These are phyloP conservation scores for Manacus vitellinus DNA, from an alignment of 2,113 vertebrate genomes.

Conservation along the genomic window DNA sequence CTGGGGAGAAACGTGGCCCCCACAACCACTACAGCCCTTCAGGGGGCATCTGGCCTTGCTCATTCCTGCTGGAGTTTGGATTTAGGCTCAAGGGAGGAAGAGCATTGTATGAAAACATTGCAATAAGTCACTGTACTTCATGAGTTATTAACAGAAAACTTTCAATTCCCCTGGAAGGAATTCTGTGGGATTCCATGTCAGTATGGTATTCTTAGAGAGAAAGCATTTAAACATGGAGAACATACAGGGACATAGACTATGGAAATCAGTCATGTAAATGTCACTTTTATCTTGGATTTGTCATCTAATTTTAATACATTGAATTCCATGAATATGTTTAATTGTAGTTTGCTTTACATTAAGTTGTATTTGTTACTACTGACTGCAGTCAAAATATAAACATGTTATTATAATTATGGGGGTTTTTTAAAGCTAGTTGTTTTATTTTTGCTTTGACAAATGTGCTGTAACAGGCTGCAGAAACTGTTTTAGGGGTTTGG, in stretches of 20 bases:
- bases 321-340: slow-evolving; percentile 3
- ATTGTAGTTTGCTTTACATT: neutral
- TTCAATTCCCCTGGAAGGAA: slow-evolving; percentile 23
- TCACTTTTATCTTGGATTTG: slow-evolving; percentile 21
- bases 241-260: slow-evolving; percentile 11
- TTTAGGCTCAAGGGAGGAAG: slow-evolving; percentile 26
- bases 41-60: neutral
- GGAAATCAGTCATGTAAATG: slow-evolving; percentile 33
- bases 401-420: neutral
- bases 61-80: neutral
- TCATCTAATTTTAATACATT: slow-evolving; percentile 12
- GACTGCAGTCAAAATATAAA: neutral
- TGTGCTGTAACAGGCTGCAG: neutral
- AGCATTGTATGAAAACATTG: neutral
- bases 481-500: neutral
- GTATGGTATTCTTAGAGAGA: neutral
- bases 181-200: slow-evolving; percentile 4
- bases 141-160: slow-evolving; percentile 52
- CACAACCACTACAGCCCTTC: neutral
- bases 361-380: neutral
- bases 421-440: neutral
- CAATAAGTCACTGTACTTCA: slow-evolving; percentile 40
- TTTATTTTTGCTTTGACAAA: neutral
- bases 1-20: slow-evolving; percentile 13
- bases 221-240: neutral